phyloP scores from a whole-genome alignment of 2,888 invertebrate species.

The Polymixis flavicincta region DNA sequence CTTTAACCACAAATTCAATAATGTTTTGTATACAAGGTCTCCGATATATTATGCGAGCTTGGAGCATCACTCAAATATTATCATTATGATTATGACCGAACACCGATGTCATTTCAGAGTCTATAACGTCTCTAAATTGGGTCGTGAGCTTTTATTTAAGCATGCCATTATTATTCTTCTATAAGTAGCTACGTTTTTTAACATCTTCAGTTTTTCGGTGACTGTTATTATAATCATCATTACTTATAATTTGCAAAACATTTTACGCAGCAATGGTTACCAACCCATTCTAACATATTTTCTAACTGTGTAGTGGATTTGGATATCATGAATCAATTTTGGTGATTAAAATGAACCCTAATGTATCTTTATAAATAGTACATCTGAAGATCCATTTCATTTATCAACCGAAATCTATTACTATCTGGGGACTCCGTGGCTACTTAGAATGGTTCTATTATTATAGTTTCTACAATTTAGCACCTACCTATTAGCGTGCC shows the following conservation, averaged over 20 bases:
- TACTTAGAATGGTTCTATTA: constrained; percentile 34
- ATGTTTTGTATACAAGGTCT: constrained; percentile 53
- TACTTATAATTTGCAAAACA: constrained; percentile 5
- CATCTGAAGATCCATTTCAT: neutral
- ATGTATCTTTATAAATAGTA: neutral
- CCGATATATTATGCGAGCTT: constrained; percentile 25
- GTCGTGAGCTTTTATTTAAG: neutral
- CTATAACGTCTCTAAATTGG: constrained; percentile 8
- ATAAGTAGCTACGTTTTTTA: neutral
- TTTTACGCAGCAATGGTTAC: neutral
- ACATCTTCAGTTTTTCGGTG: constrained; percentile 17
- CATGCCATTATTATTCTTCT: neutral
- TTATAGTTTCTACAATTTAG: constrained; percentile 67
- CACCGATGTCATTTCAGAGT: constrained; percentile 4
- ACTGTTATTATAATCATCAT: constrained; percentile 12
- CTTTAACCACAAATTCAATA: constrained; percentile 55
- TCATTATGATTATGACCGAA: constrained; percentile 6
- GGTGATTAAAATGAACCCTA: neutral
- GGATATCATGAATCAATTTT: neutral
- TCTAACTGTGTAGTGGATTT: neutral
- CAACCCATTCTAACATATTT: neutral
- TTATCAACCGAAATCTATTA: neutral
- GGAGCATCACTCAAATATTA: constrained; percentile 15
- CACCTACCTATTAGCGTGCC: constrained; percentile 68
- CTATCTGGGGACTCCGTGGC: neutral